Evolutionary conservation across 2,113 vertebrate genomes (phyloP), one percentile per base, ranked within the genome.

Genomic region (Lophotis ruficrista): DNA sequence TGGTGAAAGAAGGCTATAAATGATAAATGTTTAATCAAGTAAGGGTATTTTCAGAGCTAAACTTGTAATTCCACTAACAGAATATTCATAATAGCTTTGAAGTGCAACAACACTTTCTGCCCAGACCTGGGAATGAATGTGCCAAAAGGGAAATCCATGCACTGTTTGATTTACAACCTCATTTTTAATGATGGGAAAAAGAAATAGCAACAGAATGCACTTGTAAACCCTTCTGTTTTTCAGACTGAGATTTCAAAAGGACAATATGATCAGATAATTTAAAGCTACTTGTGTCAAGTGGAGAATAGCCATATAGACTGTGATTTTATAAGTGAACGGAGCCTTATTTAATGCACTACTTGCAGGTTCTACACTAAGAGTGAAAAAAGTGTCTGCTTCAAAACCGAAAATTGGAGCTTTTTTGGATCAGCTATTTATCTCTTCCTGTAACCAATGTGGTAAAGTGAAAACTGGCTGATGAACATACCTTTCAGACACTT

Each of bases 171-270:
- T 94, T 96, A 95, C 61, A 70, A 6, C 37, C 53, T 87, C 17
- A 4, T 95, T 96, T 94, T 93, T 91, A 97, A 94, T 64, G 76
- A 71, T 50, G 45, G 80, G 21, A 94, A 66, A 90, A 95, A 95
- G 68, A 95, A 97, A 93, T n/a, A 92, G 50, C 37, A 96, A 92
- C 33, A 95, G 76, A 94, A 54, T 23, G 48, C 28, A 83, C 58
- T 47, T 94, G 64, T 94, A 96, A 97, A 96, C 96, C 72, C 41
- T 93, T 93, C 66, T 83, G 3, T 45, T 96, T 96, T 97, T 96
- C 70, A 95, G 73, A 70, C 24, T 93, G 24, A 78, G 23, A 12
- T 94, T 95, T 96, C 72, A 89, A 83, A 91, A 35, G 19, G 14
- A 65, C 37, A 89, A 90, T 79, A 80, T 66, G 43, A 75, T 64